These are phyloP conservation scores for Portunus trituberculatus DNA, from an alignment of 1,140 invertebrate species.

Conservation along the genomic window DNA sequence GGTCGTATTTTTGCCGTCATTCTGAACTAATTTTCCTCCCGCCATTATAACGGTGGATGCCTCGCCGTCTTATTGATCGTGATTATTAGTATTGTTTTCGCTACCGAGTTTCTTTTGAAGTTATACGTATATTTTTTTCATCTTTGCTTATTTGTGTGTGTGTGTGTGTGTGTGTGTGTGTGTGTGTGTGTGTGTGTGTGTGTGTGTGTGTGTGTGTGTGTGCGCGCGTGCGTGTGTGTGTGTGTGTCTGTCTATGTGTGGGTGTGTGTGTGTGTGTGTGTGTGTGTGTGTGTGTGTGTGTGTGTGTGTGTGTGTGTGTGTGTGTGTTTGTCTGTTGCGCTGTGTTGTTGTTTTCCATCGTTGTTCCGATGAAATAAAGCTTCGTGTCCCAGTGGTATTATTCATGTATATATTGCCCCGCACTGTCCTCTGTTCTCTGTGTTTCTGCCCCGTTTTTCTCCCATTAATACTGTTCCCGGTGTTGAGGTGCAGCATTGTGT, in stretches of 20 bases:
- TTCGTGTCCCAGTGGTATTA: background rate
- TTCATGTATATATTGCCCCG: background rate
- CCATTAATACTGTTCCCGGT: too few relatives aligned
- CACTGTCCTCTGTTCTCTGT: background rate
- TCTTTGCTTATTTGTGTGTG: too few relatives aligned
- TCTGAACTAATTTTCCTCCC: background rate
- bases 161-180: too few relatives aligned
- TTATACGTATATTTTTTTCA: too few relatives aligned
- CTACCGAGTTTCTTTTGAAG: too few relatives aligned
- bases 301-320: conserved; percentile 27
- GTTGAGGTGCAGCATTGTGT: background rate
- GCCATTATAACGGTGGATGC: conserved; percentile 1
- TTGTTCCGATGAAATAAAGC: background rate
- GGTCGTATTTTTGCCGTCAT: conserved; percentile 10
- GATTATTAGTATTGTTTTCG: too few relatives aligned
- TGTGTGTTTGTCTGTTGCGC: background rate
- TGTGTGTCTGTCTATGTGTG: background rate
- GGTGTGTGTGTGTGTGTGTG: background rate
- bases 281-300: conserved; percentile 31
- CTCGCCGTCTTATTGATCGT: background rate
- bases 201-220: too few relatives aligned
- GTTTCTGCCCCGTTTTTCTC: background rate
- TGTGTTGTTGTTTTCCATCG: background rate
- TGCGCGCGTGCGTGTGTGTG: background rate
- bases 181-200: too few relatives aligned